Evolutionary conservation across 2,888 invertebrate genomes (phyloP), one percentile per base, ranked within the genome.

Genomic region (Sarcophaga carnaria): DNA sequence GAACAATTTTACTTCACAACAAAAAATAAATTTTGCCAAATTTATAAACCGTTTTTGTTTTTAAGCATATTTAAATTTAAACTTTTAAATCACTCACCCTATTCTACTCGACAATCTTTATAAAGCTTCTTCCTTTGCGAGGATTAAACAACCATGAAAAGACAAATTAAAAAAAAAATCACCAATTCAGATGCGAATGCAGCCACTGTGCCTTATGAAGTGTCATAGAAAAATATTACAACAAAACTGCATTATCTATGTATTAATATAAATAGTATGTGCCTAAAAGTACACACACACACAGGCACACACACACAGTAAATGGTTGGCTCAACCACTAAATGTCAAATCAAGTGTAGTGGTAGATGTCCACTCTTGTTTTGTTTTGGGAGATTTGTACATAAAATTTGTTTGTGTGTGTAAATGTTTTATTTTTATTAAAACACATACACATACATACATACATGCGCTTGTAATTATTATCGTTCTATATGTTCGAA

Each of bases 311-410:
- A 60, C 22, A 67, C 60, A 14, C n/a, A 72, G 22, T 47, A 54
- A 80, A 49, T 71, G 14, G 47, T 76, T 70, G 47, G 74, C 37
- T 69, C 63, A 67, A 67, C 81, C 78, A 81, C 83, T 78, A 83
- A 78, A 78, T 54, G 74, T 74, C 72, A 83, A 62, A 83, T 78
- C 74, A 78, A 83, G 78, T 78, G 83, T 45, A 74, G 59, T 45
- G 78, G 69, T 74, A 17, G 17, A 54, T 49, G 67, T 59, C 77
- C 69, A 74, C 59, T 64, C 62, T 37, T 74, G 54, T 25, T 69
- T 72, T 14, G 45, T 45, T 1, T 60, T 4, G 20, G n/a, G 14
- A 25, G 49, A 14, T 37, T n/a, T 22, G 20, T 45, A 64, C 22
- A 62, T n/a, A 62, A 25, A 22, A 11, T 17, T n/a, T 20, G 22